A percentile compares a stretch with the other conserved stretches of the same genome.
Evolutionary conservation across 2,888 invertebrate species (phyloP).

Genomic region (Philonicus albiceps): DNA sequence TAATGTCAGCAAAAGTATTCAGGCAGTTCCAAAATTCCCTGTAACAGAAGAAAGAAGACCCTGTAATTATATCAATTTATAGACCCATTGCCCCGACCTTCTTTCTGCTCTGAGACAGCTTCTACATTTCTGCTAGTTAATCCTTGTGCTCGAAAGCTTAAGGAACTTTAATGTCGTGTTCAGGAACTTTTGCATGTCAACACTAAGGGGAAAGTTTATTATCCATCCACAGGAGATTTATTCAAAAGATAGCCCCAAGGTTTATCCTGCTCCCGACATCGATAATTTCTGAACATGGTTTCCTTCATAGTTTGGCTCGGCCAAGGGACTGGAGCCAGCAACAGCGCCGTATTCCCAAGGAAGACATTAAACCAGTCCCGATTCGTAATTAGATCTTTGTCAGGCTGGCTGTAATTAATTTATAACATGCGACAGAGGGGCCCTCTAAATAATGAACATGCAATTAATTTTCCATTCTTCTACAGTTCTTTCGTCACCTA

Average conservation of each 20-base stretch:
- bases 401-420: neutral
- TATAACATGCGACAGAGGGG: neutral
- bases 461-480: neutral
- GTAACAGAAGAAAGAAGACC: neutral
- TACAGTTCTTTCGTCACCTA: neutral
- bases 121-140: neutral
- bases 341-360: neutral
- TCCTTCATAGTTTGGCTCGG: neutral
- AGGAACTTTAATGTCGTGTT: conserved; percentile 24
- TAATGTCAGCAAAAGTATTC: neutral
- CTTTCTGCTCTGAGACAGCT: neutral
- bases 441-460: neutral
- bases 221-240: conserved; percentile 9
- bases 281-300: neutral
- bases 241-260: neutral
- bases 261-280: neutral
- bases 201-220: conserved; percentile 21
- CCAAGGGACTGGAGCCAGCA: neutral
- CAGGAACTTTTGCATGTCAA: neutral
- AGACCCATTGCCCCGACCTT: neutral
- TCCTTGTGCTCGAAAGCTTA: neutral
- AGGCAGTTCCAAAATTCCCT: neutral
- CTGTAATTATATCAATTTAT: neutral
- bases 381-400: neutral
- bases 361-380: neutral